These are phyloP conservation scores for Pandion haliaetus DNA, from an alignment of 2,113 vertebrate species.

Conservation along the genomic window DNA sequence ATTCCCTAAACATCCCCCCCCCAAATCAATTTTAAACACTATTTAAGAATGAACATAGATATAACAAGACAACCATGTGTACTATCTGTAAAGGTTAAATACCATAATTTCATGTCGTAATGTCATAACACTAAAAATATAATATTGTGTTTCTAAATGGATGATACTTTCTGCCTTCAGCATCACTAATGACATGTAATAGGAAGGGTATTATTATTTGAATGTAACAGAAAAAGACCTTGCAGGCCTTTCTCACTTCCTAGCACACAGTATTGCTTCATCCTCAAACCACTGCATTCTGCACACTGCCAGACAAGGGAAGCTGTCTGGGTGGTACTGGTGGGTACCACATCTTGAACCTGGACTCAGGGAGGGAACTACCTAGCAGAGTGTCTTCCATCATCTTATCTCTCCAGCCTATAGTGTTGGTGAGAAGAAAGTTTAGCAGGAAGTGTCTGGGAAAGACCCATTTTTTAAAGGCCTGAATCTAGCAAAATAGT, in stretches of 20 bases:
- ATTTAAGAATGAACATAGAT: neutral
- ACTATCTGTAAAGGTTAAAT: neutral
- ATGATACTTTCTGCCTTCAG: neutral
- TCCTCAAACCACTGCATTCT: neutral
- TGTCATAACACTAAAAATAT: neutral
- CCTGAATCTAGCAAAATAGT: neutral
- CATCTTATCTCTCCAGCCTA: neutral
- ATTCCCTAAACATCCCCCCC: neutral
- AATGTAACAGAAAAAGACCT: neutral
- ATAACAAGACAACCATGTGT: neutral
- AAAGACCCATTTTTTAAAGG: neutral
- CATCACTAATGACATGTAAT: neutral
- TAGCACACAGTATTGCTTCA: neutral
- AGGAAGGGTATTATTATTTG: neutral
- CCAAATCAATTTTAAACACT: rapidly evolving
- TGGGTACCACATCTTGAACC: neutral
- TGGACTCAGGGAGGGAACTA: neutral
- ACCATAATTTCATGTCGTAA: neutral
- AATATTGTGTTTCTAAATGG: neutral
- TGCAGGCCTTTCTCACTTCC: neutral
- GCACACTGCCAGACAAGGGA: neutral
- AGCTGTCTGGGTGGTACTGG: neutral
- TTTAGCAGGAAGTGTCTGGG: neutral
- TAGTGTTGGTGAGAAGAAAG: neutral
- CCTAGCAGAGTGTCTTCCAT: neutral